Conservation (phyloP, 2,888 invertebrate species). For the Auanema freiburgensis region DNA sequence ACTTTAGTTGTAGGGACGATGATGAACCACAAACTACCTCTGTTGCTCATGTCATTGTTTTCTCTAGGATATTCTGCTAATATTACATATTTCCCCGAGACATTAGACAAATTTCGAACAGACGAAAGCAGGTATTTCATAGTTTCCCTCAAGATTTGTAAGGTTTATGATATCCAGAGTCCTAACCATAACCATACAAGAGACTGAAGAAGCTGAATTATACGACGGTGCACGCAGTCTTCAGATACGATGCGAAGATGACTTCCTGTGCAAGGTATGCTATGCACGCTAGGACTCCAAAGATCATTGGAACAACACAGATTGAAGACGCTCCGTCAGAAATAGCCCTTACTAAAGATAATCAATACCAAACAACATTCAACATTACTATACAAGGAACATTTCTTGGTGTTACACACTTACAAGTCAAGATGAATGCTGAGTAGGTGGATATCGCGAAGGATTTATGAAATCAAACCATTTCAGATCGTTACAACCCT, state of each 20-base stretch:
- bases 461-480: not conserved
- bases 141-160: too few species aligned
- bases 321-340: constrained; percentile 6
- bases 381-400: constrained; percentile 12
- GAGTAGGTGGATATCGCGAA: constrained; percentile 5
- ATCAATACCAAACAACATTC: not conserved
- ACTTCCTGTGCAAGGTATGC: not conserved
- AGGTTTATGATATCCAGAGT: not conserved
- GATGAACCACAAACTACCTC: too few species aligned
- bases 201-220: not conserved
- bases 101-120: too few species aligned
- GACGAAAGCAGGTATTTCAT: too few species aligned
- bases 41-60: too few species aligned
- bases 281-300: not conserved
- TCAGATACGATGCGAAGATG: not conserved
- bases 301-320: not conserved
- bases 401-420: constrained; percentile 14
- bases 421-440: constrained; percentile 8
- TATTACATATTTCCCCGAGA: too few species aligned
- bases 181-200: not conserved
- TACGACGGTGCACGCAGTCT: constrained; percentile 1
- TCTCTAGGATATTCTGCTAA: too few species aligned
- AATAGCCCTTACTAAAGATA: not conserved
- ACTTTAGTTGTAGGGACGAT: too few species aligned
- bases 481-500: constrained; percentile 7